phyloP scores from a whole-genome alignment of 2,113 vertebrate genomes.

The Myiopsitta monachus region DNA sequence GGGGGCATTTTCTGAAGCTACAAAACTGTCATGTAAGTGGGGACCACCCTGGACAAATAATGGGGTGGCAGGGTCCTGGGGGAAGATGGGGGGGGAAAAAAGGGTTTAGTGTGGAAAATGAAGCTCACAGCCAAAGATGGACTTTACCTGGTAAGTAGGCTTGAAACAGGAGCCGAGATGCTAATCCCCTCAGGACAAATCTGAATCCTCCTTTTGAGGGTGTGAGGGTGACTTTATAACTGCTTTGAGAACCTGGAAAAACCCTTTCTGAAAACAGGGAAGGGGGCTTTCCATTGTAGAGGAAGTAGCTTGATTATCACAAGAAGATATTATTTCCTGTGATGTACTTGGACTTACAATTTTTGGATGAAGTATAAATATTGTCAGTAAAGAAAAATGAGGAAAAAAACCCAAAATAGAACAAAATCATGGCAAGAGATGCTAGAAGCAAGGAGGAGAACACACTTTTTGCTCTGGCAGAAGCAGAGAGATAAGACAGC shows the following conservation, averaged over 20 bases:
- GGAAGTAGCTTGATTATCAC: not conserved
- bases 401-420: not conserved
- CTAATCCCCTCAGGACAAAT: not conserved
- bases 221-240: not conserved
- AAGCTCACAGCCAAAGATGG: not conserved
- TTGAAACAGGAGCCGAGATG: constrained; percentile 13
- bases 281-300: not conserved
- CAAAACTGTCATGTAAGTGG: not conserved
- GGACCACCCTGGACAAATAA: constrained; percentile 5
- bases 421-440: not conserved
- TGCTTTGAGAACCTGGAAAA: constrained; percentile 5
- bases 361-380: not conserved
- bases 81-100: not conserved
- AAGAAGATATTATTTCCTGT: not conserved
- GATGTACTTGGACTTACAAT: not conserved
- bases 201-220: not conserved
- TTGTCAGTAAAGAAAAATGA: not conserved
- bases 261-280: not conserved
- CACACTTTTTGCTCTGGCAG: not conserved
- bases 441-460: not conserved
- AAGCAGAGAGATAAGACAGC: not conserved
- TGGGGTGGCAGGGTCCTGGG: not conserved
- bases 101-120: not conserved
- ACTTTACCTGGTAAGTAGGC: not conserved
- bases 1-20: constrained; percentile 12